Evolutionary conservation across 2,888 invertebrate genomes (phyloP), one percentile per base, ranked within the genome.

Genomic region (Drosophila koepferae): DNA sequence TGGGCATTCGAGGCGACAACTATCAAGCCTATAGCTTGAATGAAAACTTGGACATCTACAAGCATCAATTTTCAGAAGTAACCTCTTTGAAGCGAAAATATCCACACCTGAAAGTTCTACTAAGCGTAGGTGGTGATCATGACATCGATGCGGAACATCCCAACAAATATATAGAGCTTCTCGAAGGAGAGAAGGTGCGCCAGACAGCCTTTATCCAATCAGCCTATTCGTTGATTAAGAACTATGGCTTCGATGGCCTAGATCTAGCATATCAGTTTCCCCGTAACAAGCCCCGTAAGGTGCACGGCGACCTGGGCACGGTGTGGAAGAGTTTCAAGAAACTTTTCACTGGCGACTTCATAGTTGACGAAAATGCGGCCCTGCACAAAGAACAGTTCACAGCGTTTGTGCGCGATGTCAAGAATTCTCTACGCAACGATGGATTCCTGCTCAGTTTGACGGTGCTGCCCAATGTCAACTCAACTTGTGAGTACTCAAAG

Each of bases 181-280:
- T 97, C 85, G 97, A 97, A 91, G 95, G 96, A 0, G 94, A 95
- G 10, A 94, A 95, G 12, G 96, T 96, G 86, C 94, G 95, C 3
- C 95, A 97, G 76, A 94, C 95, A 0, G 95, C 95, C 9, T 97
- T 97, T 87, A 95, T 97, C 28, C 96, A 96, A 91, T 96, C 97
- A 0, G 96, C 95, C 0, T 95, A 95, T 28, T 93, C 95, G 1
- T 82, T 97, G 46, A 94, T 96, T n/a, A 96, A 95, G 77, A 96
- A 96, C 66, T 96, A 97, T 86, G 95, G 96, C 16, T 98, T 98
- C 82, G 98, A 98, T 92, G 98, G 98, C 2, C 94, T 98, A 48
- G 98, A 98, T 92, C 94, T 98, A 38, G 96, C 96, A 1, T 98
- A 97, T 96, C 96, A 97, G 92, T 97, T 97, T 93, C 96, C 97